phyloP scores from a whole-genome alignment of 2,797 vertebrate genomes.

The Silurus aristotelis region DNA sequence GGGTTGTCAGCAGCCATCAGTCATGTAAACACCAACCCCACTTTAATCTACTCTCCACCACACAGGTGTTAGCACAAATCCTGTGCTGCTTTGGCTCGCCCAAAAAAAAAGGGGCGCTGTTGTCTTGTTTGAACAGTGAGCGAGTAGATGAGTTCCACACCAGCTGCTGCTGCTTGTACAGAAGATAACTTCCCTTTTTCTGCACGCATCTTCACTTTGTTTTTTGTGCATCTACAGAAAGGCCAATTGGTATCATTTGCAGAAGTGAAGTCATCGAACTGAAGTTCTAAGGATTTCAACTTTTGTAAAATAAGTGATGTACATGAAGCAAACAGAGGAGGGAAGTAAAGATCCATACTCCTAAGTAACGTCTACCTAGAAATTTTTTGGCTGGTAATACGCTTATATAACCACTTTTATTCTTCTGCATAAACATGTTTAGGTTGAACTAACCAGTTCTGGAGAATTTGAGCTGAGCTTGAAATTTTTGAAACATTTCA shows the following conservation, averaged over 20 bases:
- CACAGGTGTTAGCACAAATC: constrained; percentile 34
- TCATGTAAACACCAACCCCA: constrained; percentile 21
- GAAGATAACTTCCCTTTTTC: not conserved
- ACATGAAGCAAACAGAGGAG: not conserved
- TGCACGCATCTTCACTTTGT: not conserved
- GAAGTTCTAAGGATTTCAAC: not conserved
- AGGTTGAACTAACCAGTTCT: not conserved
- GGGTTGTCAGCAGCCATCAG: not conserved
- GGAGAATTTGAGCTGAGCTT: not conserved
- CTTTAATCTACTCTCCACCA: constrained; percentile 32
- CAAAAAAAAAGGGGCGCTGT: not conserved
- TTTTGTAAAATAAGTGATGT: not conserved
- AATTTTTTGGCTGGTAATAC: not conserved
- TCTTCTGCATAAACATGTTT: not conserved
- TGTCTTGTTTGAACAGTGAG: constrained; percentile 36
- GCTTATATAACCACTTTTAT: not conserved
- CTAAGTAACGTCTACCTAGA: constrained; percentile 6
- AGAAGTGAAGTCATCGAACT: not conserved
- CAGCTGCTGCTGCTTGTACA: constrained; percentile 23
- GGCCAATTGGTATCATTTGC: not conserved
- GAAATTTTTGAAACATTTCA: not conserved
- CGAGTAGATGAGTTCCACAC: not conserved
- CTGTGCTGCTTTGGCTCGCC: not conserved
- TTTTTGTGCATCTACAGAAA: not conserved
- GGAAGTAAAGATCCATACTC: not conserved